Conservation (phyloP, 2,888 invertebrate species). For the Mechanitis messenoides region DNA sequence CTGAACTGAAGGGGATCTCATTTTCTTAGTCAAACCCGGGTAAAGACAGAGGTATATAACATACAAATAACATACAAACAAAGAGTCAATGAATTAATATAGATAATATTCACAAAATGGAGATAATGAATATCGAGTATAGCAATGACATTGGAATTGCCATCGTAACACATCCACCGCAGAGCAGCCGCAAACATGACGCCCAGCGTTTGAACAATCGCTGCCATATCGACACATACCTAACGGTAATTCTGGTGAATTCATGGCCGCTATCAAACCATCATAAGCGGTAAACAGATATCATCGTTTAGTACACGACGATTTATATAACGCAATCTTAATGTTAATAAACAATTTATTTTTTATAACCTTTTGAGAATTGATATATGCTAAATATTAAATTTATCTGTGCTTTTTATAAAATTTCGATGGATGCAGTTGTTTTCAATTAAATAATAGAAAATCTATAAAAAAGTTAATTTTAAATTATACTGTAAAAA, state of each 20-base stretch:
- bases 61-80: background rate
- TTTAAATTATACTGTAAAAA: no score
- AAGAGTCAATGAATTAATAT: background rate
- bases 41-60: no score
- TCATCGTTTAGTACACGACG: conserved; percentile 25
- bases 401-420: no score
- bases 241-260: conserved; percentile 34
- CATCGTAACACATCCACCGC: conserved; percentile 56
- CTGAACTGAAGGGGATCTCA: no score
- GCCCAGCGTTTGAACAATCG: conserved; percentile 56
- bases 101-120: conserved; percentile 33
- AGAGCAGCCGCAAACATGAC: conserved; percentile 54
- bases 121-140: conserved; percentile 35
- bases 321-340: conserved; percentile 19
- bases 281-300: conserved; percentile 33
- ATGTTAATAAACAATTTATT: no score
- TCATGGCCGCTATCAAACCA: conserved; percentile 32
- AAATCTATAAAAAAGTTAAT: no score
- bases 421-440: no score
- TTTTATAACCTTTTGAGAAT: no score
- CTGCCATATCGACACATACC: conserved; percentile 49
- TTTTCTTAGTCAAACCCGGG: no score
- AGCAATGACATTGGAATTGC: conserved; percentile 46
- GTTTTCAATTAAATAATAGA: no score
- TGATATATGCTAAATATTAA: no score